These are phyloP conservation scores for Aphis craccivora DNA, from an alignment of 1,140 invertebrate genomes.

Conservation along the genomic window DNA sequence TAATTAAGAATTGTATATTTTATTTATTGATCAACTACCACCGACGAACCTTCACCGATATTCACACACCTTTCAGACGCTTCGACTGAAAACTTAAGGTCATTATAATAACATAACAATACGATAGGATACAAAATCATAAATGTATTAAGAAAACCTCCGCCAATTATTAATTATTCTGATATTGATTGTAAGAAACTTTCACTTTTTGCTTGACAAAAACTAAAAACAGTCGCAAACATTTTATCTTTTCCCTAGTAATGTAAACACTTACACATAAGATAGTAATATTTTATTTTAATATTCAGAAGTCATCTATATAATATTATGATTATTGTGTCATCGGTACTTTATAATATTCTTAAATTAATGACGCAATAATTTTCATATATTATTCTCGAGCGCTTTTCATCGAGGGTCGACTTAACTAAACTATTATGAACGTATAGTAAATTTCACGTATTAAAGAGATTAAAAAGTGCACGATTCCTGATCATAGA, in stretches of 20 bases:
- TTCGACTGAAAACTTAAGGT: neutral
- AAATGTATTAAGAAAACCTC: slow-evolving; percentile 21
- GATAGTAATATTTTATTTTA: neutral
- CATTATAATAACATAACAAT: slow-evolving; percentile 8
- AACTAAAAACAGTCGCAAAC: neutral
- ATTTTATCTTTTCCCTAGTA: neutral
- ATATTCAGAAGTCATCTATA: neutral
- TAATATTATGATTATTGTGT: neutral
- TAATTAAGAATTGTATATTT: slow-evolving; percentile 36
- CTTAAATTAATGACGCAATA: neutral
- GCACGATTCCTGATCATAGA: neutral
- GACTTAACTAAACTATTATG: neutral
- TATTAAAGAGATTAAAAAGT: neutral
- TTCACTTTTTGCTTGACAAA: slow-evolving; percentile 2
- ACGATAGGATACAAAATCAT: neutral
- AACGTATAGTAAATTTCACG: neutral
- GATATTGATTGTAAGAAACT: neutral
- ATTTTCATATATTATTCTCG: neutral
- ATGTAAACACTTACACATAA: neutral
- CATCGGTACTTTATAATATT: neutral
- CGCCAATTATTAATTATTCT: slow-evolving; percentile 8
- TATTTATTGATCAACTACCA: slow-evolving; percentile 23
- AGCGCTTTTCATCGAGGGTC: neutral
- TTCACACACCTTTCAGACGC: neutral
- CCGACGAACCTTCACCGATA: slow-evolving; percentile 20